Evolutionary conservation across 1,140 invertebrate species (phyloP).

Genomic region (Drosophila elegans): DNA sequence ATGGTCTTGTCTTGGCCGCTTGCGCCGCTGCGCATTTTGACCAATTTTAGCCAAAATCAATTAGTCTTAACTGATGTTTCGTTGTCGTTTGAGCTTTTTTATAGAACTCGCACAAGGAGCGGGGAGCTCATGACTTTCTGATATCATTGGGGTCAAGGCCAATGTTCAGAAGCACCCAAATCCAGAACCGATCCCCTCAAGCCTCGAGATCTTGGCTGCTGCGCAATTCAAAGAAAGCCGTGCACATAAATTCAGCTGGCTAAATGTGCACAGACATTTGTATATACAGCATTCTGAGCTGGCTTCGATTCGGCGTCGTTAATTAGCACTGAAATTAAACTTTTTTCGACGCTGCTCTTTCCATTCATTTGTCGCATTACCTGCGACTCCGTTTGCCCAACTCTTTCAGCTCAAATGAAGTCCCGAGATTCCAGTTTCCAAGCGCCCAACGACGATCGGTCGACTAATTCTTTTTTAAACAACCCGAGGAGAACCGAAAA

Average conservation of each 20-base stretch:
- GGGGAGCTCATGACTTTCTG: slow-evolving; percentile 37
- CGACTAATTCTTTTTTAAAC: slow-evolving; percentile 78
- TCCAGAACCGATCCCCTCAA: slow-evolving; percentile 4
- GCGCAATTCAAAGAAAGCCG: slow-evolving; percentile 77
- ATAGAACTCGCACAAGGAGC: slow-evolving; percentile 52
- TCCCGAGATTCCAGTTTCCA: slow-evolving; percentile 59
- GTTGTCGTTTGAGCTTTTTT: slow-evolving; percentile 41
- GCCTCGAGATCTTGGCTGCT: slow-evolving; percentile 27
- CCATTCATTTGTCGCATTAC: slow-evolving; percentile 53
- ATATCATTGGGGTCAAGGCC: slow-evolving; percentile 74
- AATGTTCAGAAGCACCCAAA: slow-evolving; percentile 39
- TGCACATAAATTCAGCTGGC: slow-evolving; percentile 61
- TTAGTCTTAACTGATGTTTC: slow-evolving; percentile 75
- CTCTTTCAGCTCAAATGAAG: not conserved
- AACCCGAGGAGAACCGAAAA: slow-evolving; percentile 48
- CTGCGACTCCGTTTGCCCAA: slow-evolving; percentile 25
- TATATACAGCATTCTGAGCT: slow-evolving; percentile 16
- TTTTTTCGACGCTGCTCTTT: slow-evolving; percentile 43
- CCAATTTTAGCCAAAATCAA: slow-evolving; percentile 74
- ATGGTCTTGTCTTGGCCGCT: slow-evolving; percentile 37
- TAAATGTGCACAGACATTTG: slow-evolving; percentile 18
- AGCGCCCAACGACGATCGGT: slow-evolving; percentile 43
- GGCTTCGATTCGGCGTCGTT: slow-evolving; percentile 53
- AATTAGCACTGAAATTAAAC: slow-evolving; percentile 76
- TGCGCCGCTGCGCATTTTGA: slow-evolving; percentile 74